Evolutionary conservation across 2,888 invertebrate genomes (phyloP), one percentile per base, ranked within the genome.

Genomic region (Eupsilia transversa): DNA sequence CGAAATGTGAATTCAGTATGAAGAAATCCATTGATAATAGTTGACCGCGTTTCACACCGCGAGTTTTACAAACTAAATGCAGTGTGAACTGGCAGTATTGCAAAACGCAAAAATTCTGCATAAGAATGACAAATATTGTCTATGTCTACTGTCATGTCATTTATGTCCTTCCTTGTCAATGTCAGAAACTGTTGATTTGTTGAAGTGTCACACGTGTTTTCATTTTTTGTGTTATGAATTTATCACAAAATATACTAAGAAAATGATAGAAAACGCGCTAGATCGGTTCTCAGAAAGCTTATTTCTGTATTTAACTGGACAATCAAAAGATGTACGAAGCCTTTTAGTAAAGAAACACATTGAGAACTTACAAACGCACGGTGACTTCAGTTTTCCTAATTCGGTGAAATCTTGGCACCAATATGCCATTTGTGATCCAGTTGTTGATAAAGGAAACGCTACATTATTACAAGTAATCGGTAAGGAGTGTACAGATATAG

Each of bases 301-400:
- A 54, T 93, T 92, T 83, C 59, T 73, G 3, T 93, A 86, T 83
- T 54, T 95, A 76, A 88, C 92, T 17, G 88, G 89, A 5, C 80
- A 89, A 59, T 79, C 79, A 12, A 87, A 88, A 64, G 78, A 77
- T 56, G 65, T 72, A 10, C 89, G 87, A 75, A 91, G 92, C 71
- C 87, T 93, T 67, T 87, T 96, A 75, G 87, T 98, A 54, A 97
- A 97, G 92, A 96, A 96, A 87, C 97, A 98, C 87, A 95, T 92
- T 1, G 97, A 97, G 82, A 97, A 97, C 83, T 91, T 97, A 10
- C 89, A 94, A 72, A 90, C 91, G 54, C 91, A 95, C 60, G 98
- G 98, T 14, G 98, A 98, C 81, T 92, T 97, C 7, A 97, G 97
- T 93, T 97, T 98, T 92, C 97, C 97, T 17, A 92, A 95, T 74